These are phyloP conservation scores for Drosophila sechellia DNA, from an alignment of 1,140 invertebrate genomes.

Conservation along the genomic window DNA sequence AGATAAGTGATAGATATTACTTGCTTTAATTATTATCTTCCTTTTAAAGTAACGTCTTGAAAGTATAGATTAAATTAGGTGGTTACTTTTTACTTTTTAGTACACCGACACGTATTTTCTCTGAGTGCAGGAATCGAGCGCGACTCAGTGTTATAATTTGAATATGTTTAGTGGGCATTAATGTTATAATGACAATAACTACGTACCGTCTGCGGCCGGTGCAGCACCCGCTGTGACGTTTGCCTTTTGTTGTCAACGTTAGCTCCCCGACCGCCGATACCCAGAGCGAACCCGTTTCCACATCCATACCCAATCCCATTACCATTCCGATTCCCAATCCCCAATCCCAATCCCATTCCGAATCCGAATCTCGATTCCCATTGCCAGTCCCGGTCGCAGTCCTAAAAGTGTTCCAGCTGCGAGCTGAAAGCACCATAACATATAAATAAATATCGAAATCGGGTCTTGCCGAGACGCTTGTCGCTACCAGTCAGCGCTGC, in stretches of 20 bases:
- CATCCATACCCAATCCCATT: conserved; percentile 9
- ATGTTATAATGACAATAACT: conserved; percentile 84
- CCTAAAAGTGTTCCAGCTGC: conserved; percentile 66
- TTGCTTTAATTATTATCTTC: no score
- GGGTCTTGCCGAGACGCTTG: conserved; percentile 73
- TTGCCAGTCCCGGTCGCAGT: conserved; percentile 6
- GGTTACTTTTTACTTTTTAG: neutral
- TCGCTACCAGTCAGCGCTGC: conserved; percentile 77
- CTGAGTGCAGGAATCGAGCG: conserved; percentile 2
- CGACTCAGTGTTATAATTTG: conserved; percentile 78
- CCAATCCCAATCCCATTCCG: conserved; percentile 25
- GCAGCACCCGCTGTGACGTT: conserved; percentile 78
- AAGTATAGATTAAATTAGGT: no score
- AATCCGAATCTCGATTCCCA: conserved; percentile 25
- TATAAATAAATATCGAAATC: conserved; percentile 81
- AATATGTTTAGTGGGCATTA: conserved; percentile 83
- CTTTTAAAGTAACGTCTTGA: no score
- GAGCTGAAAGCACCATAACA: conserved; percentile 57
- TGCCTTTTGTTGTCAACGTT: conserved; percentile 81
- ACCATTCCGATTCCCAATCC: conserved; percentile 31
- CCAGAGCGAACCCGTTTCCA: conserved; percentile 14
- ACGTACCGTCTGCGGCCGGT: conserved; percentile 66
- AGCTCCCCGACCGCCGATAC: conserved; percentile 34
- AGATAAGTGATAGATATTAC: neutral
- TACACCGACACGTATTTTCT: neutral